Percentiles rank a stretch among this genome's conserved stretches.
phyloP scores from a whole-genome alignment of 1,140 invertebrate genomes.

The Drosophila varians region DNA sequence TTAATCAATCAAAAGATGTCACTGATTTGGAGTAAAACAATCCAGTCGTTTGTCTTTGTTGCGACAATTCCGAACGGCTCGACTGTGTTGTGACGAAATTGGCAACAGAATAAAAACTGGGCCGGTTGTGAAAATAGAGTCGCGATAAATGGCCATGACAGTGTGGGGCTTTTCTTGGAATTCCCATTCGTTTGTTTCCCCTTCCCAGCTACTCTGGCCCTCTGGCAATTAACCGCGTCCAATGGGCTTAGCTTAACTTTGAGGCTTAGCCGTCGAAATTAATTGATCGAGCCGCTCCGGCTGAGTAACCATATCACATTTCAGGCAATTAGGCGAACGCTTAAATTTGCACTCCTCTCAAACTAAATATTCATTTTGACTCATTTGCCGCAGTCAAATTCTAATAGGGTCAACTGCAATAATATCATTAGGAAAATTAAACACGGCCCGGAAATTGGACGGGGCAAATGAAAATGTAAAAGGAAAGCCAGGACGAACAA shows the following conservation, averaged over 20 bases:
- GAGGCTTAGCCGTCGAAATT: conserved; percentile 61
- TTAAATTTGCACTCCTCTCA: conserved; percentile 39
- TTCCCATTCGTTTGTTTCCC: conserved; percentile 24
- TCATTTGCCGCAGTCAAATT: conserved; percentile 77
- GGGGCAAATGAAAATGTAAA: background rate
- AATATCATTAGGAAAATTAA: conserved; percentile 82
- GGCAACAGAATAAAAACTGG: conserved; percentile 63
- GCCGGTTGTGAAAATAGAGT: background rate
- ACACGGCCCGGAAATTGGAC: conserved; percentile 52
- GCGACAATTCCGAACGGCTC: conserved; percentile 29
- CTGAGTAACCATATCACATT: conserved; percentile 66
- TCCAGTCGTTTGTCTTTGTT: conserved; percentile 11
- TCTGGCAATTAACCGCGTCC: conserved; percentile 56
- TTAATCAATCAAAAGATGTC: conserved; percentile 2
- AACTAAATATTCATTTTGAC: conserved; percentile 79
- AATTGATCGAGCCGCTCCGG: conserved; percentile 61
- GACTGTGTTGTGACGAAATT: conserved; percentile 21
- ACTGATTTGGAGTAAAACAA: background rate
- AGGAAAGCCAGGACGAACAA: background rate
- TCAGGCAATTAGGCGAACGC: conserved; percentile 65
- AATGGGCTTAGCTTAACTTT: conserved; percentile 38
- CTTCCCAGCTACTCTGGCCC: conserved; percentile 13
- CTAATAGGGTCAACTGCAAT: conserved; percentile 81
- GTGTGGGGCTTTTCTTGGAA: background rate
- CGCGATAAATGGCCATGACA: background rate